phyloP scores from a whole-genome alignment of 2,888 invertebrate species.

The Meiosimyza platycephala region DNA sequence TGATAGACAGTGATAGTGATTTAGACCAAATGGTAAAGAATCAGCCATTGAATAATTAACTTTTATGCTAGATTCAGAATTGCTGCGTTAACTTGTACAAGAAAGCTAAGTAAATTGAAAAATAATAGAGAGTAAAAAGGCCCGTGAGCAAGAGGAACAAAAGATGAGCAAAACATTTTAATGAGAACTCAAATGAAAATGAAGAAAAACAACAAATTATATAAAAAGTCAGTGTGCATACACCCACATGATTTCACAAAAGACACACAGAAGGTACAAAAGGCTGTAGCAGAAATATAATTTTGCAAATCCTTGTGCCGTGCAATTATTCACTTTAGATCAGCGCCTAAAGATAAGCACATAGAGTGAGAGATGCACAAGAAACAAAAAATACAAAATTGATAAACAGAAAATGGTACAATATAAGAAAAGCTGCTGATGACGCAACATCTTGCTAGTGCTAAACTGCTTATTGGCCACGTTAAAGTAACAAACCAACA shows the following conservation, averaged over 20 bases:
- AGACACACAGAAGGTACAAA: slow-evolving; percentile 8
- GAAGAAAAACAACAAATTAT: neutral
- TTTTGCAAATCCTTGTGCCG: slow-evolving; percentile 25
- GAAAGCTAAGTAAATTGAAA: slow-evolving; percentile 5
- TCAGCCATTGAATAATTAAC: slow-evolving; percentile 18
- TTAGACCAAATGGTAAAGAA: slow-evolving; percentile 28
- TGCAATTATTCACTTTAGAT: slow-evolving; percentile 38
- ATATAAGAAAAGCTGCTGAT: neutral
- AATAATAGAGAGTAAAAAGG: neutral
- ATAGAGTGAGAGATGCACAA: slow-evolving; percentile 5
- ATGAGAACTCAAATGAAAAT: slow-evolving; percentile 2
- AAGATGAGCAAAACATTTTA: slow-evolving; percentile 47
- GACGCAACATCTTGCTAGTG: neutral
- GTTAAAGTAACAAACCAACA: neutral
- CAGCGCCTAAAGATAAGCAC: slow-evolving; percentile 31
- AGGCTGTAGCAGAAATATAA: slow-evolving; percentile 15
- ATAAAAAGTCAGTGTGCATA: slow-evolving; percentile 14
- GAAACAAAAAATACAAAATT: neutral
- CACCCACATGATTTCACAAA: neutral
- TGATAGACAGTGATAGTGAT: neutral
- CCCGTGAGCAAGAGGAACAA: slow-evolving; percentile 37
- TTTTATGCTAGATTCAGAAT: too few species aligned
- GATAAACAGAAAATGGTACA: neutral
- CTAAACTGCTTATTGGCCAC: slow-evolving; percentile 29
- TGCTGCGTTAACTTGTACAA: neutral